Evolutionary conservation across 2,888 invertebrate species (phyloP), one percentile per base, ranked within the genome.

Genomic region (Meliscaeva auricollis): DNA sequence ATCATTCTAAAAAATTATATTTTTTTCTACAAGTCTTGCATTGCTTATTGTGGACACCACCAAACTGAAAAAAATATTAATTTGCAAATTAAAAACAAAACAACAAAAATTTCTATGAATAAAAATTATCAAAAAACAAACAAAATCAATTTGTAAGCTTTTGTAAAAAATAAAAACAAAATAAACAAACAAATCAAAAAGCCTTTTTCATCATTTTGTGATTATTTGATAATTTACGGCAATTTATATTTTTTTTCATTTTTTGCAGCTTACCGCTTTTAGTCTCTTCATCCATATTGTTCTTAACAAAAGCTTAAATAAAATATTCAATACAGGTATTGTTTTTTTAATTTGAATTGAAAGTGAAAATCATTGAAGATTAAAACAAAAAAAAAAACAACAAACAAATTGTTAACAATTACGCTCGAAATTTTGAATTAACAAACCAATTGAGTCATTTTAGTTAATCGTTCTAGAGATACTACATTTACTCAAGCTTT

Each of bases 241-340:
- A 78, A 58, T 15, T 60, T n/a, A 60, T 41, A 26, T 52, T 26
- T 46, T 62, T 70, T 72, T n/a, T n/a, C n/a, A n/a, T n/a, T 15
- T 7, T 70, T 72, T 50, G 50, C 70, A 72, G 75, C 87, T 88
- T 87, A 87, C 88, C 88, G 74, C 79, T 87, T 84, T 87, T 35
- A 83, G 87, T 35, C 70, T 82, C 77, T 85, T 87, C 56, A 84
- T 87, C 87, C 87, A 87, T 72, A 82, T 77, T 52, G 70, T 79
- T 74, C 81, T 88, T 74, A 87, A 79, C 62, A 87, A 80, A 58
- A 88, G 83, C 88, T 88, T 73, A 81, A 85, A 85, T 48, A 81
- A 81, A 81, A 81, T 50, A 85, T 85, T 77, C 76, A 72, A 81
- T 85, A 73, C 26, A 85, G 73, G 76, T 8, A 11, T 38, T 35